Conservation (phyloP, 2,113 vertebrate genomes). For the Grantiella picta region DNA sequence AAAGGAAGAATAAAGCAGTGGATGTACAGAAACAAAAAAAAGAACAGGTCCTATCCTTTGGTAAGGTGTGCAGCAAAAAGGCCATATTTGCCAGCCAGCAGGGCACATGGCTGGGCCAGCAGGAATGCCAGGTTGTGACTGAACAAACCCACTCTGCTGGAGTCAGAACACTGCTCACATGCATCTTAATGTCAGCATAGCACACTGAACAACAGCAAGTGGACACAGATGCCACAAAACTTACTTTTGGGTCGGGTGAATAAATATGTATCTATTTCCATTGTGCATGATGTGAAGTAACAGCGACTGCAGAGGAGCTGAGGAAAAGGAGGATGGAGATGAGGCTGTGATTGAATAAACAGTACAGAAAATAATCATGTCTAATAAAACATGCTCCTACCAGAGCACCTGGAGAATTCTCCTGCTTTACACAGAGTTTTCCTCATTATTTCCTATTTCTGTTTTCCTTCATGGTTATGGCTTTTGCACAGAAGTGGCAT, state of each 20-base stretch:
- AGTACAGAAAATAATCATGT: slow-evolving; percentile 5
- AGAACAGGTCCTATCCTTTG: not conserved
- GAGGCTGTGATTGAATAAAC: slow-evolving; percentile 6
- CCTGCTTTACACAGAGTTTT: not conserved
- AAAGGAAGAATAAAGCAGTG: not conserved
- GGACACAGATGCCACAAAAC: not conserved
- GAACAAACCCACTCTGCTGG: not conserved
- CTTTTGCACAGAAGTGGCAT: not conserved
- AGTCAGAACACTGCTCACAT: not conserved
- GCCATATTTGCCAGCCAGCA: not conserved
- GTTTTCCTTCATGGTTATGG: not conserved
- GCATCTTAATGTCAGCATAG: not conserved
- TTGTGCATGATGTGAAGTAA: not conserved
- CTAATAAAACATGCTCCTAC: slow-evolving; percentile 21
- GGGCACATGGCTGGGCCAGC: not conserved
- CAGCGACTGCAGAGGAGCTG: not conserved
- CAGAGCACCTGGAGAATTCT: slow-evolving; percentile 15
- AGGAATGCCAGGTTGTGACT: not conserved
- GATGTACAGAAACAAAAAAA: not conserved
- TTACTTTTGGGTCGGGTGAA: not conserved
- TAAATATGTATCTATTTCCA: not conserved
- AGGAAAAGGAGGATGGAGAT: not conserved
- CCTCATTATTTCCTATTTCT: slow-evolving; percentile 19
- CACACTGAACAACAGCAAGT: fast-evolving
- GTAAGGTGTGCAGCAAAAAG: not conserved